Percentiles rank a stretch among this genome's conserved stretches.
Evolutionary conservation across 2,888 invertebrate species (phyloP).

Genomic region (Laothoe populi): DNA sequence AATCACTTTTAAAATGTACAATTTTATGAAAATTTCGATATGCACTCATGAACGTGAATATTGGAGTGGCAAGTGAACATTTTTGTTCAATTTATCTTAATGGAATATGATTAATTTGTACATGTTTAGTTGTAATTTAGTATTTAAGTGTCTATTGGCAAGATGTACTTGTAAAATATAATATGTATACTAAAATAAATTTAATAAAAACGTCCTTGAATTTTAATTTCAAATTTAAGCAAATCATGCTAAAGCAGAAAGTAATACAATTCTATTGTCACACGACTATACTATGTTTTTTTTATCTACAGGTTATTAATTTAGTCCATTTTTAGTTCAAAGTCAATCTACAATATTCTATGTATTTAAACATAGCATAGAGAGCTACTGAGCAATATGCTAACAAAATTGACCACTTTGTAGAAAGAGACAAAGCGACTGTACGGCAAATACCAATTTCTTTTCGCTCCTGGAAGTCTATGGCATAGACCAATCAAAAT

Average conservation of each 20-base stretch:
- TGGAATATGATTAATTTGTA: neutral
- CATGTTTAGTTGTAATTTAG: conserved; percentile 18
- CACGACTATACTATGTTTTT: too few relatives aligned
- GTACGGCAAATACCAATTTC: too few relatives aligned
- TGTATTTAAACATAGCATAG: too few relatives aligned
- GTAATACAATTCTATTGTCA: neutral
- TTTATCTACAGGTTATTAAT: too few relatives aligned
- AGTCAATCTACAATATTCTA: too few relatives aligned
- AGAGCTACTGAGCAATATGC: too few relatives aligned
- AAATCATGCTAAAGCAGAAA: neutral
- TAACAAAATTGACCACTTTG: too few relatives aligned
- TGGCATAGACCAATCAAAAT: too few relatives aligned
- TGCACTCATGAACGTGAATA: neutral
- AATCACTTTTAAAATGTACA: neutral
- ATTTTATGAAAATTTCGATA: neutral
- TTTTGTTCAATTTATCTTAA: neutral
- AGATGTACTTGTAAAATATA: conserved; percentile 20
- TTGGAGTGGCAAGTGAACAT: neutral
- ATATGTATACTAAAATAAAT: conserved; percentile 16
- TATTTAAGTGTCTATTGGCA: conserved; percentile 13
- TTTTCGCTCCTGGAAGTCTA: too few relatives aligned
- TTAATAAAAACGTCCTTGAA: neutral
- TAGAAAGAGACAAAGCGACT: too few relatives aligned
- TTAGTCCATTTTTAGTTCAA: too few relatives aligned
- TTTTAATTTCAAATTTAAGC: neutral